phyloP scores from a whole-genome alignment of 2,888 invertebrate species.

The Ligdia adustata region DNA sequence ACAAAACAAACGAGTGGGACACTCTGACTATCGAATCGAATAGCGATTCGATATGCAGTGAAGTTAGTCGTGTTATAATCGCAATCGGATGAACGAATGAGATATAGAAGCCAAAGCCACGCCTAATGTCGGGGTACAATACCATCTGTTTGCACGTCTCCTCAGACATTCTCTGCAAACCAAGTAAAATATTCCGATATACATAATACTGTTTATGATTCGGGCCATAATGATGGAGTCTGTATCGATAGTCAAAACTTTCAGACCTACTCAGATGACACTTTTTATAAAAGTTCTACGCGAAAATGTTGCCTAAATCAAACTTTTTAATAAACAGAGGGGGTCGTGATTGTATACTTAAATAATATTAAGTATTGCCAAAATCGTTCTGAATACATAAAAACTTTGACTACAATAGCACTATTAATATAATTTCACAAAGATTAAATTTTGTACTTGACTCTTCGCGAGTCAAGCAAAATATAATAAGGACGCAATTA shows the following conservation, averaged over 20 bases:
- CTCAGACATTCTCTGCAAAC: conserved; percentile 93
- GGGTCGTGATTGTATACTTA: too few species aligned
- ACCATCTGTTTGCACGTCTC: conserved; percentile 93
- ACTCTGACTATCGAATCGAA: conserved; percentile 57
- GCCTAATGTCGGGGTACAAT: conserved; percentile 81
- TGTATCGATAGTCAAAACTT: neutral
- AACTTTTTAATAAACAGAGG: too few species aligned
- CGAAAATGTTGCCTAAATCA: too few species aligned
- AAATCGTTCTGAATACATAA: too few species aligned
- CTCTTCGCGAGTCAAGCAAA: too few species aligned
- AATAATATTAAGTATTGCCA: too few species aligned
- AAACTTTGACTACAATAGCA: too few species aligned
- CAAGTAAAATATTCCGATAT: conserved; percentile 81
- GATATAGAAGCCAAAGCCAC: conserved; percentile 82
- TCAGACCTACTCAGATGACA: too few species aligned
- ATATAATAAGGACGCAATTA: too few species aligned
- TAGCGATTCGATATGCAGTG: conserved; percentile 55
- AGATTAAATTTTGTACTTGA: too few species aligned
- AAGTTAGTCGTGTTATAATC: conserved; percentile 79
- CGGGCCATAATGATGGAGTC: neutral
- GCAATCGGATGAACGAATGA: conserved; percentile 78
- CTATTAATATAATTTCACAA: too few species aligned
- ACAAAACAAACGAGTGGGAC: conserved; percentile 49
- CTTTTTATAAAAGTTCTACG: too few species aligned
- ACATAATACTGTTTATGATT: conserved; percentile 40